A percentile compares a stretch with the other conserved stretches of the same genome.
Conservation (phyloP, 2,888 invertebrate species). For the Anoplius nigerrimus region DNA sequence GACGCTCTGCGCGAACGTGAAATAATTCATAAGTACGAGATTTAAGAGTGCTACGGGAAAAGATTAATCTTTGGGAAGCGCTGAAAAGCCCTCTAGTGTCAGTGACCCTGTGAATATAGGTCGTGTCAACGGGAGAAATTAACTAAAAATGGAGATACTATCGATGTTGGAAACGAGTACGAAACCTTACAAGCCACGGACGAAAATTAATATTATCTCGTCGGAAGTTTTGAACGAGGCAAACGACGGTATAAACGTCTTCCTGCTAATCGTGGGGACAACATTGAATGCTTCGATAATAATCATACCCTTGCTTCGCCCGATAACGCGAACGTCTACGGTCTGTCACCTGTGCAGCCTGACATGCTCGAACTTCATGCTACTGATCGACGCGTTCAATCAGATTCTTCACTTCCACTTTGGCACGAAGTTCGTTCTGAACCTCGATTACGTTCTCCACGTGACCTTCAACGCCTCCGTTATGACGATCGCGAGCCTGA, state of each 20-base stretch:
- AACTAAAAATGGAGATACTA: too few species aligned
- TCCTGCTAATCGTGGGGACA: constrained; percentile 19
- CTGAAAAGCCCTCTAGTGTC: too few species aligned
- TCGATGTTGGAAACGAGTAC: too few species aligned
- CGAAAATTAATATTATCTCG: constrained; percentile 37
- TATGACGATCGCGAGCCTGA: constrained; percentile 57
- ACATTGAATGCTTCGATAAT: constrained; percentile 31
- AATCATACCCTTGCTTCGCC: constrained; percentile 19
- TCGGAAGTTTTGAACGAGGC: constrained; percentile 15
- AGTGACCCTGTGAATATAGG: too few species aligned
- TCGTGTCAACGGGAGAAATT: too few species aligned
- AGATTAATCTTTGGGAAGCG: too few species aligned
- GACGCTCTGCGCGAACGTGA: constrained; percentile 5
- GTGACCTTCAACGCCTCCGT: constrained; percentile 62
- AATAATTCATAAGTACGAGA: too few species aligned
- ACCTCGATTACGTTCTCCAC: constrained; percentile 61
- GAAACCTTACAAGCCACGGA: too few species aligned
- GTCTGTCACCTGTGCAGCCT: constrained; percentile 61
- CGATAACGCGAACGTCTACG: constrained; percentile 44
- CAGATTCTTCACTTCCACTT: constrained; percentile 53
- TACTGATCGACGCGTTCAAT: constrained; percentile 57
- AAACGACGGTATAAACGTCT: constrained; percentile 27
- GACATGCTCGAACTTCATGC: constrained; percentile 57
- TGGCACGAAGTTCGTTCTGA: constrained; percentile 45
- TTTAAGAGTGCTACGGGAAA: too few species aligned